Evolutionary conservation across 2,113 vertebrate genomes (phyloP).

Genomic region (Dasyurus viverrinus): DNA sequence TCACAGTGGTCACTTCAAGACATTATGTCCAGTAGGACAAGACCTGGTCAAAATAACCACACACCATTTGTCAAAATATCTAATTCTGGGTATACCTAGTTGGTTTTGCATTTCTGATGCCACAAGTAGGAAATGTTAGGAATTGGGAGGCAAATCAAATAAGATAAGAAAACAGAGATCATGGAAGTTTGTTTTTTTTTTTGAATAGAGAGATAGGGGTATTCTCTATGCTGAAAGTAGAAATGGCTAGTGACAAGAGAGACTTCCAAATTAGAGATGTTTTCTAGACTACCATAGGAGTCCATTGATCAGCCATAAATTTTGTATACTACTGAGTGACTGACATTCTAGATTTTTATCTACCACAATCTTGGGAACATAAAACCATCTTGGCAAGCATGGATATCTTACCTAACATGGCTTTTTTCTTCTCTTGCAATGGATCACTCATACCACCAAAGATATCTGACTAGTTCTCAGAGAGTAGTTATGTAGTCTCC

Average conservation of each 20-base stretch:
- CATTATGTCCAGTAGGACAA: background rate
- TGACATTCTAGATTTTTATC: background rate
- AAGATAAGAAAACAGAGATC: background rate
- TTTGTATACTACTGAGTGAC: background rate
- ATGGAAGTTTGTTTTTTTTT: background rate
- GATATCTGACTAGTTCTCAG: too few relatives aligned
- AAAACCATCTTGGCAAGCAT: background rate
- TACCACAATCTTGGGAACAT: background rate
- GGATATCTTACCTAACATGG: background rate
- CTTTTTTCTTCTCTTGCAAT: background rate
- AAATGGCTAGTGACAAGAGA: background rate
- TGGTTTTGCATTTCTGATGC: background rate
- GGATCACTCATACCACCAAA: background rate
- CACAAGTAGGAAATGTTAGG: background rate
- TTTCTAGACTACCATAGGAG: background rate
- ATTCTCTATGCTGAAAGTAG: background rate
- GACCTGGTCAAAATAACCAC: background rate
- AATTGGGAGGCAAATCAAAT: background rate
- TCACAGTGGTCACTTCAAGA: background rate
- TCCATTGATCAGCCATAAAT: background rate
- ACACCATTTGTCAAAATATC: background rate
- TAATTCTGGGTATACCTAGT: background rate
- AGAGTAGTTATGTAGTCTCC: background rate
- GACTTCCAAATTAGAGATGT: background rate
- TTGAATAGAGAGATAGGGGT: background rate